These are phyloP conservation scores for Holcopasites calliopsidis DNA, from an alignment of 1,140 invertebrate species.

Conservation along the genomic window DNA sequence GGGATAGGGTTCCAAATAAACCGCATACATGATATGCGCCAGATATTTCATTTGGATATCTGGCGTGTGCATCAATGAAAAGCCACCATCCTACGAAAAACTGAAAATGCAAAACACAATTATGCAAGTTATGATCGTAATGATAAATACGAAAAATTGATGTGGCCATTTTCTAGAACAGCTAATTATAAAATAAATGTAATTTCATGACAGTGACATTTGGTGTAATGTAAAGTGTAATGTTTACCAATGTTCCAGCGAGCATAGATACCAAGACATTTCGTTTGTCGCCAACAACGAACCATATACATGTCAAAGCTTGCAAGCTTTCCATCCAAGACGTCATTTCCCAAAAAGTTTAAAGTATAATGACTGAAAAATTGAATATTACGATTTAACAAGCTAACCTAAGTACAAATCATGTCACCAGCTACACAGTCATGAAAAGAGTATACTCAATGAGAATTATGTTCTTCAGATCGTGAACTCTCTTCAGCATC, in stretches of 20 bases:
- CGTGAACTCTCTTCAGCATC: neutral
- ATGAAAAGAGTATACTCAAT: neutral
- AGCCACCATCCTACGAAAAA: slow-evolving; percentile 99
- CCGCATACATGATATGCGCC: slow-evolving; percentile 96
- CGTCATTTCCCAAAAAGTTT: slow-evolving; percentile 63
- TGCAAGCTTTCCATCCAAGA: slow-evolving; percentile 80
- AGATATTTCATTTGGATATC: slow-evolving; percentile 86
- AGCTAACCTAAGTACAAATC: slow-evolving; percentile 47
- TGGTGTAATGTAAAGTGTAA: slow-evolving; percentile 8
- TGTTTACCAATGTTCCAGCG: slow-evolving; percentile 90
- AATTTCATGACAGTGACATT: neutral
- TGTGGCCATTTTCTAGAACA: neutral
- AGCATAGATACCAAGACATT: slow-evolving; percentile 91
- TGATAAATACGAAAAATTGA: neutral
- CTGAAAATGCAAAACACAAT: slow-evolving; percentile 79
- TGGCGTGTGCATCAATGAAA: slow-evolving; percentile 95
- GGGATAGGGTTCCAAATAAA: slow-evolving; percentile 94
- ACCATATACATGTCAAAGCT: slow-evolving; percentile 82
- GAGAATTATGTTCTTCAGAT: slow-evolving; percentile 10
- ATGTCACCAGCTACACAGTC: neutral
- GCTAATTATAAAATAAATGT: neutral
- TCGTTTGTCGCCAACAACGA: slow-evolving; percentile 85
- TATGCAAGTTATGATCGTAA: too few species aligned
- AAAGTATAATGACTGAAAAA: neutral
- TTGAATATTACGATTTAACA: neutral